A percentile compares a stretch with the other conserved stretches of the same genome.
phyloP scores from a whole-genome alignment of 2,888 invertebrate species.

The Petrolisthes cinctipes region DNA sequence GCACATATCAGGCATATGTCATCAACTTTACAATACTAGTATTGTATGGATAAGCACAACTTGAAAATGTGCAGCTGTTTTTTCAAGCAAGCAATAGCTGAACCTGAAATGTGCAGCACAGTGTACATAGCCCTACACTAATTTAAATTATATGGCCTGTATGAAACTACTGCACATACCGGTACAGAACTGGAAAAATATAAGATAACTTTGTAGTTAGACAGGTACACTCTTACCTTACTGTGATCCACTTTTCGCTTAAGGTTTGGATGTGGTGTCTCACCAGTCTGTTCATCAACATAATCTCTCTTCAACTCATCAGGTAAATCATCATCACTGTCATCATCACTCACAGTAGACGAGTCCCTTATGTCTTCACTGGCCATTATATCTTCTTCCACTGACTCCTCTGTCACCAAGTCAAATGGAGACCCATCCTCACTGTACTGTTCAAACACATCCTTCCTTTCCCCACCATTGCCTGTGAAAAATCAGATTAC shows the following conservation, averaged over 20 bases:
- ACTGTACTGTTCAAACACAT: conserved; percentile 69
- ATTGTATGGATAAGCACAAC: no score
- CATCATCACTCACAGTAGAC: conserved; percentile 67
- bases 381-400: conserved; percentile 76
- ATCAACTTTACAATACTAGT: no score
- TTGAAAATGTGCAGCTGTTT: no score
- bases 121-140: no score
- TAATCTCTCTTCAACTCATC: conserved; percentile 81
- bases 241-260: conserved; percentile 40
- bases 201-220: neutral
- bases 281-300: conserved; percentile 77
- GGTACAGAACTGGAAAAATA: neutral
- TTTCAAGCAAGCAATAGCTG: no score
- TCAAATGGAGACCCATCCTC: conserved; percentile 81
- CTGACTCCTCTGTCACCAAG: conserved; percentile 78
- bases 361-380: conserved; percentile 72
- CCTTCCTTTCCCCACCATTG: conserved; percentile 29
- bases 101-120: no score
- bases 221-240: conserved; percentile 2
- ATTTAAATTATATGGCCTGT: neutral
- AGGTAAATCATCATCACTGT: conserved; percentile 68
- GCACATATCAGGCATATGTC: no score
- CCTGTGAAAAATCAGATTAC: conserved; percentile 22
- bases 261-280: conserved; percentile 64
- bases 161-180: neutral